These are phyloP conservation scores for Phocides pigmalion DNA, from an alignment of 1,140 invertebrate genomes.

Conservation along the genomic window DNA sequence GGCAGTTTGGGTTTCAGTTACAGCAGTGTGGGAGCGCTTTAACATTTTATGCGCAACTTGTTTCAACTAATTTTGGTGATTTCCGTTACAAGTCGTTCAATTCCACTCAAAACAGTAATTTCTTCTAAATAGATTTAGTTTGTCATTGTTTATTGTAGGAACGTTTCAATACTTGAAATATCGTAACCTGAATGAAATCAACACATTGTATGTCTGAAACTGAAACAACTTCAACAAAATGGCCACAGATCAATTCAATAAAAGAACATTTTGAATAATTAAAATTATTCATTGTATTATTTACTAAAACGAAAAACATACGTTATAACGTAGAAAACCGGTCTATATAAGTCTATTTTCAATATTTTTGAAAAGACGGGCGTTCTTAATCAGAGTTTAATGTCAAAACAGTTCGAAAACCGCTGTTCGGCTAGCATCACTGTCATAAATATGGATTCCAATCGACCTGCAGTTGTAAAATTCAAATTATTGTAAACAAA, in stretches of 20 bases:
- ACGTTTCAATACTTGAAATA: no score
- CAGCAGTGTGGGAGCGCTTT: conserved; percentile 38
- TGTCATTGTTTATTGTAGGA: neutral
- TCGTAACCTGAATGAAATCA: no score
- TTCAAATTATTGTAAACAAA: conserved; percentile 69
- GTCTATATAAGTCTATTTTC: neutral
- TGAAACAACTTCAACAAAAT: no score
- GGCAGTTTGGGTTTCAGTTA: conserved; percentile 41
- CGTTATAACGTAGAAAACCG: neutral
- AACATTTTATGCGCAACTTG: conserved; percentile 26
- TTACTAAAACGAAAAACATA: no score
- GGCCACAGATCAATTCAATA: no score
- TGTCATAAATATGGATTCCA: conserved; percentile 70
- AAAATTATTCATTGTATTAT: no score
- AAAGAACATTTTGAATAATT: no score
- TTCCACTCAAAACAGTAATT: neutral
- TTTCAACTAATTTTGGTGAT: conserved; percentile 23
- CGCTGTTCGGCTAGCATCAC: conserved; percentile 44
- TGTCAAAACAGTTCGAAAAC: conserved; percentile 47
- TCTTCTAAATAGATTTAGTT: no score
- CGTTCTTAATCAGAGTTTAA: conserved; percentile 55
- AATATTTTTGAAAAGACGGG: conserved; percentile 2
- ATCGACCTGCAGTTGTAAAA: conserved; percentile 61
- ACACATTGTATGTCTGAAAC: no score
- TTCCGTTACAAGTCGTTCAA: neutral